Evolutionary conservation across 2,113 vertebrate species (phyloP), one percentile per base, ranked within the genome.

Genomic region (Coptodon bakossiorum): DNA sequence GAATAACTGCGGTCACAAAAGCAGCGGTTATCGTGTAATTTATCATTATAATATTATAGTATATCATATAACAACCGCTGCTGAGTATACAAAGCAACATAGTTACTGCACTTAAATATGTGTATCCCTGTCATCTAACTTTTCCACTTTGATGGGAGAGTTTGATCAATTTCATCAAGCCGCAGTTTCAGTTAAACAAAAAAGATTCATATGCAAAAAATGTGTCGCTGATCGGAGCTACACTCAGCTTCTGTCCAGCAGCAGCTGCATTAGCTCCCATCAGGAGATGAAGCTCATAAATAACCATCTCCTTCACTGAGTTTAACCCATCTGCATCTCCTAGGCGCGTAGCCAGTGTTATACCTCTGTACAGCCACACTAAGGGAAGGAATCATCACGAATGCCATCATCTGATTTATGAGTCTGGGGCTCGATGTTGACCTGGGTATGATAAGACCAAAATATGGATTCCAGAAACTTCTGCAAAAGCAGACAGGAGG

Each of bases 261-360:
- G 76, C 87, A 91, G 86, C 24, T 14, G 52, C 68, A 50, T 89
- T 80, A 7, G 54, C 83, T 93, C 83, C 81, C 88, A 87, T 84
- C 61, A 91, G 86, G 76, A 87, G 68, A 81, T 83, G 83, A 54
- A 17, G 53, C 83, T 54, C 68, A 88, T 93, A 86, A 93, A 91
- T 91, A 89, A 93, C 57, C 80, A 71, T 82, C 53, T 48, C 27
- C 17, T 85, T 79, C n/a, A 34, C 73, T 90, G 84, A 90, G 80
- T 93, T 91, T 88, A 84, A 24, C 66, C 45, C 59, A 12, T 82
- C 81, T 86, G 68, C 79, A 48, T 92, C 45, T 76, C 84, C 80
- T 82, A 56, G 56, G 50, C 27, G 2, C 7, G 10, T 31, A 40
- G 85, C 86, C 85, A 86, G n/a, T 12, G 5, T 43, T 73, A 57